A percentile compares a stretch with the other conserved stretches of the same genome.
Conservation (phyloP, 2,888 invertebrate genomes). For the Temnothorax unifasciatus region DNA sequence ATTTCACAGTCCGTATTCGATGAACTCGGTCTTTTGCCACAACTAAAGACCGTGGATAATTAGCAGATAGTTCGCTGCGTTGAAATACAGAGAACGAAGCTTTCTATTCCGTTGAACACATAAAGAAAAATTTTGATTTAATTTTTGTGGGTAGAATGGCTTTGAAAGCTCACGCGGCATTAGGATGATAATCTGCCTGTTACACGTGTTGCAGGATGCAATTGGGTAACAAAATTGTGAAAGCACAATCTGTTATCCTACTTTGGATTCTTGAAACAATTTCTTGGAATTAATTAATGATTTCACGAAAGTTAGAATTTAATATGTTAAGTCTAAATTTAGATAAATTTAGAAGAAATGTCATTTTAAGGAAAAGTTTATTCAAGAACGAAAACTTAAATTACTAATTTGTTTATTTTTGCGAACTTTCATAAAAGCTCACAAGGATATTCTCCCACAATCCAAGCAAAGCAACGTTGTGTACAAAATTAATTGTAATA, state of each 20-base stretch:
- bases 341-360: background rate
- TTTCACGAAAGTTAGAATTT: background rate
- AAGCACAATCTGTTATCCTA: background rate
- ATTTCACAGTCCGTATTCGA: slow-evolving; percentile 57
- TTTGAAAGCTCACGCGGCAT: slow-evolving; percentile 17
- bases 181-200: background rate
- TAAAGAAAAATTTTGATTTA: slow-evolving; percentile 32
- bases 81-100: background rate
- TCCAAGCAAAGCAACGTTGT: too few species aligned
- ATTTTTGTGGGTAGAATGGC: background rate
- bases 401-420: background rate
- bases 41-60: slow-evolving; percentile 48
- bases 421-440: too few species aligned
- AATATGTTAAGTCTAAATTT: background rate
- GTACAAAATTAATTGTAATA: too few species aligned
- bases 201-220: background rate
- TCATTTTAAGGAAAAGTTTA: background rate
- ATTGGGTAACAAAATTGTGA: background rate
- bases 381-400: background rate
- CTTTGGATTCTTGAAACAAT: background rate
- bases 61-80: slow-evolving; percentile 28
- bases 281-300: background rate
- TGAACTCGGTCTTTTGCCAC: slow-evolving; percentile 58
- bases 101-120: background rate
- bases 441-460: too few species aligned